Base-by-base conservation (phyloP, 2,888 invertebrate genomes). In the Morinoia aosen region DNA sequence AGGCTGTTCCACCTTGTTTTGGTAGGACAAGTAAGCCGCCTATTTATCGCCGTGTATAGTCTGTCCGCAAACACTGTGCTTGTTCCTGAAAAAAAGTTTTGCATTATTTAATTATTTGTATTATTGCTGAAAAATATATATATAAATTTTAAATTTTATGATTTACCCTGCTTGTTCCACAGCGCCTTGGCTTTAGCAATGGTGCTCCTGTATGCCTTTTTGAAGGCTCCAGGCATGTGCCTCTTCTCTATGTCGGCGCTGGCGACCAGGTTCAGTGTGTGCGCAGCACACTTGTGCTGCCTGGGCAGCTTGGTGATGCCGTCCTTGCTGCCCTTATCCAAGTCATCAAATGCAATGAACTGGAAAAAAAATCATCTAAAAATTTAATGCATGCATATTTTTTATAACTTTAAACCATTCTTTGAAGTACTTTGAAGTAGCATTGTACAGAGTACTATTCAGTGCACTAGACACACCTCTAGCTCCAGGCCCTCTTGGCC, bases 401-500 rank as follows among this genome's bases (percentile, higher is more conserved):
- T 90, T 40, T 40, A 5, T 16, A 90, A 19, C 19, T 61, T 61
- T 61, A 90, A 90, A 90, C 39, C 90, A 90, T 39, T 25, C n/a
- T 10, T 90, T 33, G 90, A 90, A 90, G 7, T 33, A 90, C 48
- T 48, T 90, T 90, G 11, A 90, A 48, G 3, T 48, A 48, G 48
- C n/a, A 90, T 10, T 90, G 90, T 90, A 14, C 90, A 33, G 90
- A 90, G 90, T 90, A 90, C 90, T 61, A 19, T 61, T 61, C 61
- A 61, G 94, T 8, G 94, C 11, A 94, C n/a, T 57, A 4, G 2
- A 94, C 94, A 94, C 94, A 94, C 95, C 91, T 95, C 95, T 91
- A 95, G 91, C 33, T 95, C 91, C n/a, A 95, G 91, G 95, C 58
- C 88, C 91, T 33, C 95, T 25, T 95, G 91, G 95, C 58, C 58